A percentile compares a stretch with the other conserved stretches of the same genome.
phyloP scores from a whole-genome alignment of 2,797 vertebrate genomes.

The Potorous gilbertii region DNA sequence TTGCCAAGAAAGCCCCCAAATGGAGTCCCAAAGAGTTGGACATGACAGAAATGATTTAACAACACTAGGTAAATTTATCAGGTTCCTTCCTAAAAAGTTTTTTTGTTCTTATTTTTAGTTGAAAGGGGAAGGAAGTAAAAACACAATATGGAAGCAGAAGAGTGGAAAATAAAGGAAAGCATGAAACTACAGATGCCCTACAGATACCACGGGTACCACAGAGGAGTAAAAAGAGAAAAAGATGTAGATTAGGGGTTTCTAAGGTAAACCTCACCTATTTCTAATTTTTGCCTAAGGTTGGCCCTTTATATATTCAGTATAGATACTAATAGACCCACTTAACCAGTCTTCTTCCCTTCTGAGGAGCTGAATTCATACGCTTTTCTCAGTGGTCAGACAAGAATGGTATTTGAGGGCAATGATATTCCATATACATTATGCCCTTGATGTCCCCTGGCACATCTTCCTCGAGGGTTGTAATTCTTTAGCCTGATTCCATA shows the following conservation, averaged over 20 bases:
- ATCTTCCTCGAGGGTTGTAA: slow-evolving; percentile 81
- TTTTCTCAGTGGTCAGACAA: slow-evolving; percentile 73
- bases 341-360: slow-evolving; percentile 62
- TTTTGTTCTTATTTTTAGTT: not conserved
- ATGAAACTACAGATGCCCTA: not conserved
- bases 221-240: not conserved
- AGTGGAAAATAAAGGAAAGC: not conserved
- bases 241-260: not conserved
- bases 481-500: slow-evolving; percentile 77
- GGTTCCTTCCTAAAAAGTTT: not conserved
- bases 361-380: slow-evolving; percentile 61
- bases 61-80: not conserved
- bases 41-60: not conserved
- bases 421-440: slow-evolving; percentile 71
- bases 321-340: slow-evolving; percentile 67
- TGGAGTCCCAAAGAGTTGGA: not conserved
- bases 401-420: slow-evolving; percentile 71
- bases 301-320: slow-evolving; percentile 72
- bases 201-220: not conserved
- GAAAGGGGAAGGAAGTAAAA: not conserved
- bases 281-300: slow-evolving; percentile 73
- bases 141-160: not conserved
- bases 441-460: slow-evolving; percentile 73
- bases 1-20: not conserved
- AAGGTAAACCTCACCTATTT: slow-evolving; percentile 62